Evolutionary conservation across 2,113 vertebrate species (phyloP), one percentile per base, ranked within the genome.

Genomic region (Hydrochoerus hydrochaeris): DNA sequence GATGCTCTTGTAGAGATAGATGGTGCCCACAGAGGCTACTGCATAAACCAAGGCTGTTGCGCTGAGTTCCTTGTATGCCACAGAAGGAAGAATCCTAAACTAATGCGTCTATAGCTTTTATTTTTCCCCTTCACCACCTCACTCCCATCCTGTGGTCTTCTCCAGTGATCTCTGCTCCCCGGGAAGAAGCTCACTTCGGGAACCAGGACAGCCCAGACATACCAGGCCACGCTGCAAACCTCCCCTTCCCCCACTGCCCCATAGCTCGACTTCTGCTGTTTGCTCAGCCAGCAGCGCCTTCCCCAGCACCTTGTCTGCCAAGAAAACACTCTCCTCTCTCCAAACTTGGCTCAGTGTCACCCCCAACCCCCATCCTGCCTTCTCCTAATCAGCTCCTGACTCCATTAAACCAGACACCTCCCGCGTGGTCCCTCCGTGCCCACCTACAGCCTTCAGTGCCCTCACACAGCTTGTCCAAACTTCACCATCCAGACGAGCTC

Each of bases 351-450:
- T 52, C 84, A 30, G 20, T 30, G 20, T 52, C 63, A 4, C 80
- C 83, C 69, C 62, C 77, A 80, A 20, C 80, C 30, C 24, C 5
- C 3, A 52, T 35, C 54, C n/a, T 35, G 89, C 13, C 85, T 24
- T 63, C 77, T 88, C 57, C 46, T 67, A 38, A 38, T 63, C 85
- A 77, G 63, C 11, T 71, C 65, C 86, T 24, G 49, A 41, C 32
- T 60, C 90, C 22, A 7, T 46, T 26, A 73, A 84, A 63, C 54
- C 13, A 35, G 49, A 85, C 16, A 80, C 44, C 46, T 28, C 14
- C 30, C 0, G 8, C 0, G 0, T 12, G 5, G 54, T 46, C 54
- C 69, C 46, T 83, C n/a, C 0, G 60, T 38, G 20, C 32, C 26
- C 3, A 38, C 77, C 78, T 1, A 3, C 57, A 35, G 46, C 60